phyloP scores from a whole-genome alignment of 2,888 invertebrate species.

The Drosophila subquinaria region DNA sequence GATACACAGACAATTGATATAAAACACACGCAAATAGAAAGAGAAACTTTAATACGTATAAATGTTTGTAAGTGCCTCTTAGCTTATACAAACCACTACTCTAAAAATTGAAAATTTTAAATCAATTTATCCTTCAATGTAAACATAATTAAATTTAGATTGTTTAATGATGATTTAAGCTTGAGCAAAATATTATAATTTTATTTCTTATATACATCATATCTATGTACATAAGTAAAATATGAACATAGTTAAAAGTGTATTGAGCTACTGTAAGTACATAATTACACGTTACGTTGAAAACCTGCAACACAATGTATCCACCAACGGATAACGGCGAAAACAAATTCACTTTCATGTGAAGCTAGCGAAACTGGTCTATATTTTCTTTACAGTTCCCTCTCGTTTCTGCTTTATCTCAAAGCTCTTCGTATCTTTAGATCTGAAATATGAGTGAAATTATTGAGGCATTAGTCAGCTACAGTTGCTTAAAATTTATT shows the following conservation, averaged over 20 bases:
- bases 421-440: background rate
- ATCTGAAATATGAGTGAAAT: conserved; percentile 36
- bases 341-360: conserved; percentile 82
- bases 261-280: no score
- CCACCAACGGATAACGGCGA: conserved; percentile 30
- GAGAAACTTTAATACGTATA: conserved; percentile 62
- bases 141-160: no score
- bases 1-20: background rate
- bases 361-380: conserved; percentile 83
- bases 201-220: no score
- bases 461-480: conserved; percentile 61
- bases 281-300: conserved; percentile 55
- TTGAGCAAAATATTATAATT: no score
- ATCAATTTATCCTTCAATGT: no score
- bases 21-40: conserved; percentile 55
- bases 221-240: no score
- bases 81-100: no score
- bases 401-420: conserved; percentile 17
- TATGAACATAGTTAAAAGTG: no score
- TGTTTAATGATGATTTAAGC: no score
- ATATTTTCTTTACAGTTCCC: conserved; percentile 36
- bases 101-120: no score
- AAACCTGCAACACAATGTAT: conserved; percentile 19
- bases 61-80: no score
- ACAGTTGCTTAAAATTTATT: conserved; percentile 24